A percentile compares a stretch with the other conserved stretches of the same genome.
These are phyloP conservation scores for Apodemus sylvaticus DNA, from an alignment of 2,113 vertebrate species.

Conservation along the genomic window DNA sequence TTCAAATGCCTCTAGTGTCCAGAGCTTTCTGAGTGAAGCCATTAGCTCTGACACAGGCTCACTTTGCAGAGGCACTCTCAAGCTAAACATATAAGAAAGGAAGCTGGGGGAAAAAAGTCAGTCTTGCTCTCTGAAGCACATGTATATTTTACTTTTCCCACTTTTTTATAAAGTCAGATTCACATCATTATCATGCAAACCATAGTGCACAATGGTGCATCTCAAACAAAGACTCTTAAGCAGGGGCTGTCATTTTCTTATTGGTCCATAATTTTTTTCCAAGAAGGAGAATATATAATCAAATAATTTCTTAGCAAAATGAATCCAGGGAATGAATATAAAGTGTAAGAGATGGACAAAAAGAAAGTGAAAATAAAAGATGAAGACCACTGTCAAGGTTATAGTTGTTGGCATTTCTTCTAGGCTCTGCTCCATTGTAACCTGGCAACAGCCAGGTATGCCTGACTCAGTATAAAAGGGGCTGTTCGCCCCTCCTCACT, in stretches of 20 bases:
- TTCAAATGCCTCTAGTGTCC: slow-evolving; percentile 35
- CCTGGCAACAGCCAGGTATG: no score
- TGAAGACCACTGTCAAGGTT: not conserved
- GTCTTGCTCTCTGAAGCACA: slow-evolving; percentile 20
- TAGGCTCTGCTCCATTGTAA: no score
- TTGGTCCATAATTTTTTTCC: not conserved
- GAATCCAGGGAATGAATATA: not conserved
- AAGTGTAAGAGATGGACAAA: not conserved
- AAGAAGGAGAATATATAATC: not conserved
- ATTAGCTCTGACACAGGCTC: not conserved
- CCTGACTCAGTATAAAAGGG: no score
- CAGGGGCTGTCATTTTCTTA: slow-evolving; percentile 55
- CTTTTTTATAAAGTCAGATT: slow-evolving; percentile 56
- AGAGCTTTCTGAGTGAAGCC: not conserved
- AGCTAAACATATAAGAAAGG: slow-evolving; percentile 49
- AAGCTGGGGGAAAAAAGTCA: slow-evolving; percentile 45
- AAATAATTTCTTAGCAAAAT: not conserved
- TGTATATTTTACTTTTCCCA: not conserved
- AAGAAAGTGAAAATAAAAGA: not conserved
- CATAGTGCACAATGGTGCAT: slow-evolving; percentile 11
- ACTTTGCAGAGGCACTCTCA: not conserved
- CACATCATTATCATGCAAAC: slow-evolving; percentile 73
- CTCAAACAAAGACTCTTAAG: slow-evolving; percentile 60
- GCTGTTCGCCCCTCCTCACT: no score
- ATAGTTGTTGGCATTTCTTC: not conserved